phyloP scores from a whole-genome alignment of 2,113 vertebrate species.

The Salvelinus alpinus region DNA sequence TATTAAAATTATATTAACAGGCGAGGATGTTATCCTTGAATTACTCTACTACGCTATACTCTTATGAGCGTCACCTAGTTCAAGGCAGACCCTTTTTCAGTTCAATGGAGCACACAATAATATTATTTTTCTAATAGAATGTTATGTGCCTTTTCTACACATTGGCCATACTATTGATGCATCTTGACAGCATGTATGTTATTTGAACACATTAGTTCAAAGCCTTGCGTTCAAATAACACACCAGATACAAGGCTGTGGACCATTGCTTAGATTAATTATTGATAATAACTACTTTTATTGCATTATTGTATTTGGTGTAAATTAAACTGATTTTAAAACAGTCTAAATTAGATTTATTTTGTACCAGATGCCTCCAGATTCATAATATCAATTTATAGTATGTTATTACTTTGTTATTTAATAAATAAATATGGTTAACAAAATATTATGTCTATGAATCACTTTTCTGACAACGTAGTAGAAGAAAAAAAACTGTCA shows the following conservation, averaged over 20 bases:
- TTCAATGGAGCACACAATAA: conserved; percentile 2
- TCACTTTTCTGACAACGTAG: too few species aligned
- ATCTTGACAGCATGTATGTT: conserved; percentile 15
- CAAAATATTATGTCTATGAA: not conserved
- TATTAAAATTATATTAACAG: conserved; percentile 8
- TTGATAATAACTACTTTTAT: conserved; percentile 2
- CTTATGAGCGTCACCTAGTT: too few species aligned
- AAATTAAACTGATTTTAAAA: not conserved
- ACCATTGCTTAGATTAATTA: conserved; percentile 15
- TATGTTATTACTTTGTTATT: conserved; percentile 9
- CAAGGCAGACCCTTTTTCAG: not conserved
- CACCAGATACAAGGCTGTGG: conserved; percentile 26
- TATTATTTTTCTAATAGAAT: conserved; percentile 19
- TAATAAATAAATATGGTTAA: not conserved
- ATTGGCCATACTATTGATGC: not conserved
- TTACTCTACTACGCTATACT: too few species aligned
- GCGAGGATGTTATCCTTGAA: too few species aligned
- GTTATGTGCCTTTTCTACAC: not conserved
- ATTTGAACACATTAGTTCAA: conserved; percentile 1
- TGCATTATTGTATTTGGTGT: conserved; percentile 6
- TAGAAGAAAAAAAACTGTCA: too few species aligned
- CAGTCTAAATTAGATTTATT: not conserved
- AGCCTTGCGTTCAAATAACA: too few species aligned
- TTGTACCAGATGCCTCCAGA: not conserved
- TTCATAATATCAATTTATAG: not conserved